Base-by-base conservation (phyloP, 2,113 vertebrate genomes). In the Phycodurus eques region DNA sequence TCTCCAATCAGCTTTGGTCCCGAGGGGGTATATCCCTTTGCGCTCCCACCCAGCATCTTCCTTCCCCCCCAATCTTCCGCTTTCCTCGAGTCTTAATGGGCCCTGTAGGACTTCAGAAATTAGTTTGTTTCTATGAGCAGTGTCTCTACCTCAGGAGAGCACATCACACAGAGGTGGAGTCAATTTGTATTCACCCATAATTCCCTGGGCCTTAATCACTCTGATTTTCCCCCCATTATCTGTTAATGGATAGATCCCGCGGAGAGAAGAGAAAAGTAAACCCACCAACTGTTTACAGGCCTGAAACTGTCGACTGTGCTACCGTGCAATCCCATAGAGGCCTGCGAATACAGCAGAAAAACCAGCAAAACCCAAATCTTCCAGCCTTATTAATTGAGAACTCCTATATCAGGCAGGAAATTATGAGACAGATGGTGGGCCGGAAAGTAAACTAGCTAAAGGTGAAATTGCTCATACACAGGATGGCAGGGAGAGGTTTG, bases 241-340 rank as follows among this genome's bases (percentile, higher is more conserved):
- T 95, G 93, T 95, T 98, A 98, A 98, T 98, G 96, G 96, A 95
- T 96, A 96, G 95, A 95, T 96, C 95, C 94, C 89, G 87, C 65
- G 12, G 89, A 87, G 91, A 92, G 84, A 87, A 84, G 88, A 91
- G 86, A 86, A 85, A 90, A 91, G 87, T 89, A 91, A 92, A 92
- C 89, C 91, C 92, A 93, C 92, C 92, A 92, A 91, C 92, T 90
- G 92, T 90, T 92, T 90, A 87, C 91, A 90, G 88, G 90, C 91
- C 92, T 83, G 79, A 80, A 88, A 89, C 91, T 87, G 84, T 90
- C 89, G 86, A 72, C 83, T 87, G 80, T 82, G 81, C 85, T 80
- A 51, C 84, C 88, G 87, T 86, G 81, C 85, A 81, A 83, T 87
- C 84, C 84, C 85, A 33, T 47, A 72, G 88, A 73, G 79, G 77